Conservation (phyloP, 2,113 vertebrate species). For the Centrocercus urophasianus region DNA sequence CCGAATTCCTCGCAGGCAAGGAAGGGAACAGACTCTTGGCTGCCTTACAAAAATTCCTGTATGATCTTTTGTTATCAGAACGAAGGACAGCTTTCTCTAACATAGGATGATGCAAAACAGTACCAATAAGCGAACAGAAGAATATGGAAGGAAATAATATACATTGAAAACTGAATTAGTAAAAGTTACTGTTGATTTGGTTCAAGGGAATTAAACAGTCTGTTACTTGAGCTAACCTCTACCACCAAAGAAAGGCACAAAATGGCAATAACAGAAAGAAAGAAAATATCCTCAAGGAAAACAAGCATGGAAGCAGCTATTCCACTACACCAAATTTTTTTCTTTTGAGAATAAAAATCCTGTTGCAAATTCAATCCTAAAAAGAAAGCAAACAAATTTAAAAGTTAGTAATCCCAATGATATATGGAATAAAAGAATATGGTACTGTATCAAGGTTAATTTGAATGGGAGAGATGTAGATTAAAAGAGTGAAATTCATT, state of each 20-base stretch:
- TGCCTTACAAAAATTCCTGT: background rate
- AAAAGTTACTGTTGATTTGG: background rate
- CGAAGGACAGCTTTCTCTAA: background rate
- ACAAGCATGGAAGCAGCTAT: background rate
- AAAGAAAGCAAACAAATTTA: background rate
- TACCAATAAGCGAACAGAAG: background rate
- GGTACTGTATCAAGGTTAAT: background rate
- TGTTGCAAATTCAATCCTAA: background rate
- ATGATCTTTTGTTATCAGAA: background rate
- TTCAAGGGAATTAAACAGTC: background rate
- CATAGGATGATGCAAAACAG: background rate
- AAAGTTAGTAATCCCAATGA: background rate
- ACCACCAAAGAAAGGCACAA: background rate
- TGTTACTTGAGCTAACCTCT: background rate
- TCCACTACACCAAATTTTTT: background rate
- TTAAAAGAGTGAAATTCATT: background rate
- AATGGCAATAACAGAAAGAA: background rate
- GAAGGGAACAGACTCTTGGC: slow-evolving; percentile 14
- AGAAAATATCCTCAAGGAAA: background rate
- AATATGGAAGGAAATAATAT: background rate
- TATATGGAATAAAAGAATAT: background rate
- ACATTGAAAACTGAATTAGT: background rate
- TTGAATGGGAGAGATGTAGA: background rate
- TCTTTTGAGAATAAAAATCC: background rate
- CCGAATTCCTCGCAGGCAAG: slow-evolving; percentile 5